A percentile compares a stretch with the other conserved stretches of the same genome.
Conservation (phyloP, 2,113 vertebrate species). For the Eidolon helvum region DNA sequence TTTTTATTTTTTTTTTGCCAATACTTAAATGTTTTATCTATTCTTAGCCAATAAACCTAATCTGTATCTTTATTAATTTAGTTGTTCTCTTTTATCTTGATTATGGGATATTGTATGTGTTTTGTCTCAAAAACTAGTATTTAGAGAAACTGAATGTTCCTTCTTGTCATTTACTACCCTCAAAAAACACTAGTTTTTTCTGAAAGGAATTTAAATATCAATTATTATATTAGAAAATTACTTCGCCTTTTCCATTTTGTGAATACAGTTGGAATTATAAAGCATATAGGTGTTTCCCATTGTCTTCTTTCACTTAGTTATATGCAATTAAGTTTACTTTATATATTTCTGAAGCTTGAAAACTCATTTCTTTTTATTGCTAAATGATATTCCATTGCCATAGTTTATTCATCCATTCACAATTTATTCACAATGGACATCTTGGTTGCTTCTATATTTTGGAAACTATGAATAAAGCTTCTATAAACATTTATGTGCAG, state of each 20-base stretch:
- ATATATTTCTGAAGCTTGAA: background rate
- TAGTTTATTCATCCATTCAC: background rate
- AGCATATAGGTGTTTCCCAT: background rate
- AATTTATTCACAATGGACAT: background rate
- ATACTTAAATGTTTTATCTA: background rate
- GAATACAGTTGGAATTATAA: background rate
- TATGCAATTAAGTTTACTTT: background rate
- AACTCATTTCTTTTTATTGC: background rate
- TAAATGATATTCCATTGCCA: background rate
- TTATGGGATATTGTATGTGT: background rate
- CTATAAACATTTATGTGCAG: background rate
- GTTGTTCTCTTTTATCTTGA: background rate
- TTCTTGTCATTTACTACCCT: background rate
- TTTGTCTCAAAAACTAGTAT: background rate
- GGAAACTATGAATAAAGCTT: background rate
- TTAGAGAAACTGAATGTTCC: fast-evolving
- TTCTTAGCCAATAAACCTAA: background rate
- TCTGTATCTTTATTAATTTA: background rate
- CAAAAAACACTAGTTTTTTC: background rate
- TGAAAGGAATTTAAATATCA: conserved; percentile 1
- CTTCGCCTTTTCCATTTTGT: background rate
- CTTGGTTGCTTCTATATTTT: background rate
- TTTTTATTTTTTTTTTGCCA: too few species aligned
- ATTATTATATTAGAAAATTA: background rate
- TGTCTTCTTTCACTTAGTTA: background rate